Evolutionary conservation across 2,113 vertebrate species (phyloP), one percentile per base, ranked within the genome.

Genomic region (Tursiops truncatus): DNA sequence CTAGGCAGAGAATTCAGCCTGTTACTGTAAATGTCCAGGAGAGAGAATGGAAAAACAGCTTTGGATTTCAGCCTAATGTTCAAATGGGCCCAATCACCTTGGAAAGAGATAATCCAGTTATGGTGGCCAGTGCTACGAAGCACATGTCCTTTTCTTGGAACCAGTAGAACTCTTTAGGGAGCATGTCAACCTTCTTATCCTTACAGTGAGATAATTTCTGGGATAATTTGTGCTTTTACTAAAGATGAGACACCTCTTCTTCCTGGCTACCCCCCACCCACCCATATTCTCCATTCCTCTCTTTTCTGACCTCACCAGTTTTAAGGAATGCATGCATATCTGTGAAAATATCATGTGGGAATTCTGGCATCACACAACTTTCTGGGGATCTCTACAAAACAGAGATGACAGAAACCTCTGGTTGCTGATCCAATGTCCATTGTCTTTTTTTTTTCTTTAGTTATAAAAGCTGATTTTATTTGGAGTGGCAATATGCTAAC

Each of bases 11-110:
- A 96, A 94, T 58, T 84, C 62, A 96, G 87, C 17, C 44, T 87
- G 79, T 95, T 86, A 70, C 77, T 91, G 90, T 93, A 94, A 97
- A 96, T 79, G 90, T 91, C 58, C 74, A 33, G 13, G 93, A 94
- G 33, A 94, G 70, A 63, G 89, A 79, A 89, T 62, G 68, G 44
- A 80, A 96, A 96, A 84, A 91, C 3, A 41, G 83, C 23, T 95
- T 95, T 97, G 85, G 97, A 92, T 81, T 96, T 96, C 25, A 95
- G 67, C 36, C 9, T 81, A 84, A 56, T 91, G 70, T 33, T 96
- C 77, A 89, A 86, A 33, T 90, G 58, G 53, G 2, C 56, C 89
- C 33, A 36, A 15, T 87, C 25, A 62, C 17, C 1, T 1, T 53
- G 71, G 93, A 63, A 80, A 90, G 68, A 89, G 71, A 74, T 18